phyloP scores from a whole-genome alignment of 2,797 vertebrate species.

The Pangasius larnaudii region DNA sequence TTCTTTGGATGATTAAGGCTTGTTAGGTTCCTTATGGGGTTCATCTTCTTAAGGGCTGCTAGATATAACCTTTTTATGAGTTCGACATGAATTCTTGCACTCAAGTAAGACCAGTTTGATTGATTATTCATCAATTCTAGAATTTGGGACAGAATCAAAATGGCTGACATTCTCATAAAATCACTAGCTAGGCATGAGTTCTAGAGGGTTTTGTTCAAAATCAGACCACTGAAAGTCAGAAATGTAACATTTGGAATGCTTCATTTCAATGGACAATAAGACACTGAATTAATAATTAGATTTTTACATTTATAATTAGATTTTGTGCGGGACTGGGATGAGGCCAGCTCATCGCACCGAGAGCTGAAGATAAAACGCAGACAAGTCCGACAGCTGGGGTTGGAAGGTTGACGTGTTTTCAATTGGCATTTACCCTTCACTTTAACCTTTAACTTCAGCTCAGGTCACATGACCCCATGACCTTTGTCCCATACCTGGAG shows the following conservation, averaged over 20 bases:
- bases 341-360: neutral
- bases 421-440: constrained; percentile 25
- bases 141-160: neutral
- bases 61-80: no score
- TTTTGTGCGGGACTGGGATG: neutral
- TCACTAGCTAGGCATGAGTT: neutral
- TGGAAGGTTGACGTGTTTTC: constrained; percentile 4
- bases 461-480: neutral
- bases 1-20: neutral
- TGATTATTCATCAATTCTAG: neutral
- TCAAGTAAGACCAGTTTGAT: no score
- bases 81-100: no score
- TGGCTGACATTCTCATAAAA: neutral
- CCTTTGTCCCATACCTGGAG: constrained; percentile 17
- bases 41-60: no score
- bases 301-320: neutral
- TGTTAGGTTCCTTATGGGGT: neutral
- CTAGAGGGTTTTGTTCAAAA: neutral
- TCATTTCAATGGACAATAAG: neutral
- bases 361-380: neutral
- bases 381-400: neutral
- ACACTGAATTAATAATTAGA: neutral
- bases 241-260: neutral
- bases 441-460: constrained; percentile 23
- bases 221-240: neutral